phyloP scores from a whole-genome alignment of 1,140 invertebrate species.

The Cydia fagiglandana region DNA sequence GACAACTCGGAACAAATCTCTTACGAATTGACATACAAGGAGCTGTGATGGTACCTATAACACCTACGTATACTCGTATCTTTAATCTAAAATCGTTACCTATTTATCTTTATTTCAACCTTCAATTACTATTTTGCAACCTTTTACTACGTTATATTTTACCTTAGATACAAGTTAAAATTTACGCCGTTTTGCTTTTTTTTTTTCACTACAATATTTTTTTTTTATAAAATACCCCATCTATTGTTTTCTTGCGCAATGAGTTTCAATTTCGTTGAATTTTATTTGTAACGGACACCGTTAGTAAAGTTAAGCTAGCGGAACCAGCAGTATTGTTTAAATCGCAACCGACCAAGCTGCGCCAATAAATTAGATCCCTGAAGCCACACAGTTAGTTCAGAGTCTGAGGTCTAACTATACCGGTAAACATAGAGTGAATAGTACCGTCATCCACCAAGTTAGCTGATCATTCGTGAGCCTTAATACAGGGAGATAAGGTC shows the following conservation, averaged over 20 bases:
- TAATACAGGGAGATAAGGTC: no score
- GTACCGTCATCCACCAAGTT: not conserved
- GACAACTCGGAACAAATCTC: no score
- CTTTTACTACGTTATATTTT: no score
- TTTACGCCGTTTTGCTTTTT: no score
- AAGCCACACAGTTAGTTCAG: not conserved
- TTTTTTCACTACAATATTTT: no score
- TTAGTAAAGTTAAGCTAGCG: not conserved
- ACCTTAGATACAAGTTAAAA: no score
- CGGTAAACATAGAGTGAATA: not conserved
- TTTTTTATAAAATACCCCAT: not conserved
- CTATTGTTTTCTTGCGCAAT: conserved; percentile 18
- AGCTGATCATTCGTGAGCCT: no score
- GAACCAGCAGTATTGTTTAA: not conserved
- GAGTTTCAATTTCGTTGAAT: conserved; percentile 25
- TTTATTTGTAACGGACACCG: conserved; percentile 17
- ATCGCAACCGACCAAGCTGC: not conserved
- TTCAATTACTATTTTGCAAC: no score
- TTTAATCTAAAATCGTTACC: no score
- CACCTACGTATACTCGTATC: no score
- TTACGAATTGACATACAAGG: no score
- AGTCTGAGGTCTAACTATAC: not conserved
- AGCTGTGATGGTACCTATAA: no score
- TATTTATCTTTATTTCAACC: not conserved
- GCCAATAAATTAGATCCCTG: not conserved